Conservation (phyloP, 2,888 invertebrate genomes). For the Drosophila pseudotakahashii region DNA sequence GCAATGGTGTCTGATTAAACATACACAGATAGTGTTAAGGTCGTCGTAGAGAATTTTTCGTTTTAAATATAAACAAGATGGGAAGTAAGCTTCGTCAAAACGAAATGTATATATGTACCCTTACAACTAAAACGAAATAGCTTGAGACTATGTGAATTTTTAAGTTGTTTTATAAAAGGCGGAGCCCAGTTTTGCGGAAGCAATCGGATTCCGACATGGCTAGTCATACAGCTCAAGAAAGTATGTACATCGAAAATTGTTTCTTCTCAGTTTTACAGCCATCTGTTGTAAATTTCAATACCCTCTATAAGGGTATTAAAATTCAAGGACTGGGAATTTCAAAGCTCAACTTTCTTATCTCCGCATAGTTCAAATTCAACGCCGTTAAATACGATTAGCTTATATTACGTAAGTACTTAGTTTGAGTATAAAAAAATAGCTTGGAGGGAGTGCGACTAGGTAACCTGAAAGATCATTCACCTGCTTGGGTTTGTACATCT, state of each 20-base stretch:
- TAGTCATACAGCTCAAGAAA: too few relatives aligned
- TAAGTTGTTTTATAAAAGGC: too few relatives aligned
- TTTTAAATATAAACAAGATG: not conserved
- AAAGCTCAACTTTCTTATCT: conserved; percentile 3
- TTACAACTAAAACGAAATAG: not conserved
- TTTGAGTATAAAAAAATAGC: not conserved
- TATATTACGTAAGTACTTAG: conserved; percentile 3
- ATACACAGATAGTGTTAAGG: not conserved
- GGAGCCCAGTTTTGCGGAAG: too few relatives aligned
- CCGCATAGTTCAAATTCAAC: not conserved
- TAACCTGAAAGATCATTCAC: conserved; percentile 54
- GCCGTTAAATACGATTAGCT: not conserved
- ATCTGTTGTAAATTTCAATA: not conserved
- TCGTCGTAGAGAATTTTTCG: conserved; percentile 1
- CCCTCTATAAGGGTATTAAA: not conserved
- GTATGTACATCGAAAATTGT: too few relatives aligned
- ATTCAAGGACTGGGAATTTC: not conserved
- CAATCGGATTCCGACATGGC: too few relatives aligned
- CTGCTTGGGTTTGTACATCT: conserved; percentile 28
- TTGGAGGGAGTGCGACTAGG: not conserved
- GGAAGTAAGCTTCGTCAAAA: not conserved
- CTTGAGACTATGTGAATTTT: too few relatives aligned
- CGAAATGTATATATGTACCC: not conserved
- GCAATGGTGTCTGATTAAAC: conserved; percentile 11
- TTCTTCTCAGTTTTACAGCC: not conserved